Base-by-base conservation (phyloP, 1,140 invertebrate genomes). In the Pseudachorutes palmiensis region DNA sequence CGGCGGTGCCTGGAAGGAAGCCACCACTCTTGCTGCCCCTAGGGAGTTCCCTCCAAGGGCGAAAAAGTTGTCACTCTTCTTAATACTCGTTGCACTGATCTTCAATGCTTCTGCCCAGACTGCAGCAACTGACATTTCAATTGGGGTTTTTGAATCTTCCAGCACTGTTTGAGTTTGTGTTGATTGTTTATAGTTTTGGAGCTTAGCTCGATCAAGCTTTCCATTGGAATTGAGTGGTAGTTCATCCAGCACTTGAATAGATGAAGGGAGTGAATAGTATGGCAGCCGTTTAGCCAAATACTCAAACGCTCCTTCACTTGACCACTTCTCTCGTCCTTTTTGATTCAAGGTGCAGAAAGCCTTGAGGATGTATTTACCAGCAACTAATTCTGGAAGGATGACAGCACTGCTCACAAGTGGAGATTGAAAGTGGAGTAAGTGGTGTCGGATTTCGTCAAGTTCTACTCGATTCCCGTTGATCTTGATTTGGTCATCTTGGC, bases 401-500 rank as follows among this genome's bases (percentile, higher is more conserved):
- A 55, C 51, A 12, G 19, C 51, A 55, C 12, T 26, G 51, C 24
- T 55, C 24, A 5, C 14, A 55, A 55, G 12, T 5, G 51, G 24
- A 55, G 24, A 55, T 55, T 3, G 9, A 45, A 12, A 12, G 9
- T 45, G 36, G 9, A 45, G 36, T 45, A 45, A 12, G 9, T n/a
- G n/a, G 36, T 29, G 12, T 60, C 33, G n/a, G 28, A 49, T 64
- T 64, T 64, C 49, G 2, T 51, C 32, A 5, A 65, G 51, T 36
- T 59, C 64, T 3, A 65, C 31, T 22, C 64, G 49, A 22, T 61
- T 2, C n/a, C 64, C 64, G 19, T 31, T 24, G 16, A 65, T 29
- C 36, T 65, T 65, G 3, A 65, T 51, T 36, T 58, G 51, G 26
- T 26, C 22, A 59, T 65, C 64, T 2, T 14, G 22, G 32, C 64